Conservation (phyloP, 2,797 vertebrate species). For the Megaceryle alcyon region DNA sequence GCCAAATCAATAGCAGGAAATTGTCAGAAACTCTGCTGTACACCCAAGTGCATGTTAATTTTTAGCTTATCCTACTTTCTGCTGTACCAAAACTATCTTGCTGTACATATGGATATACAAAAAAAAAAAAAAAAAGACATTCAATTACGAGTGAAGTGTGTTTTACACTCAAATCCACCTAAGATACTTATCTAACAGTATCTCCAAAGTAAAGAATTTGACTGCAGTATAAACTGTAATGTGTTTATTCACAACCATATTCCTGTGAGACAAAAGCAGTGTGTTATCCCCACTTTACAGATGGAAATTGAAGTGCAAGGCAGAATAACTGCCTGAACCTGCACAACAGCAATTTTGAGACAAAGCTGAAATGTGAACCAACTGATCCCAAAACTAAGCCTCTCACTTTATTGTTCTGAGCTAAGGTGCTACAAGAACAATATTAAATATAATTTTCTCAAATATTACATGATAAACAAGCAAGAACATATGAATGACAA, state of each 20-base stretch:
- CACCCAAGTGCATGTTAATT: neutral
- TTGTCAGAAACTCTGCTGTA: neutral
- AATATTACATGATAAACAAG: neutral
- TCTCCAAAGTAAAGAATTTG: neutral
- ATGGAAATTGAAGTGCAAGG: neutral
- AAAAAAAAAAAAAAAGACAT: neutral
- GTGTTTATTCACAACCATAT: neutral
- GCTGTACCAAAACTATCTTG: neutral
- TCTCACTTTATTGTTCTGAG: neutral
- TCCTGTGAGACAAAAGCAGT: neutral
- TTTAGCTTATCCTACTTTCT: neutral
- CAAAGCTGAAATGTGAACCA: neutral
- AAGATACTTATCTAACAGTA: neutral
- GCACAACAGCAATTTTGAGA: neutral
- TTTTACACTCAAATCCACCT: neutral
- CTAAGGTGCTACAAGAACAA: neutral
- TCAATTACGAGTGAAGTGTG: neutral
- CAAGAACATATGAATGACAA: neutral
- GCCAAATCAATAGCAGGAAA: slow-evolving; percentile 2
- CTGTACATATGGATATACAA: neutral
- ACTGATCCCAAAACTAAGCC: neutral
- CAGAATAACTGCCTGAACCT: neutral
- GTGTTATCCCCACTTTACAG: neutral
- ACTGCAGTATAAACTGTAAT: neutral
- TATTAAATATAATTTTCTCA: neutral